Conservation (phyloP, 2,888 invertebrate genomes). For the Beris chalybata region DNA sequence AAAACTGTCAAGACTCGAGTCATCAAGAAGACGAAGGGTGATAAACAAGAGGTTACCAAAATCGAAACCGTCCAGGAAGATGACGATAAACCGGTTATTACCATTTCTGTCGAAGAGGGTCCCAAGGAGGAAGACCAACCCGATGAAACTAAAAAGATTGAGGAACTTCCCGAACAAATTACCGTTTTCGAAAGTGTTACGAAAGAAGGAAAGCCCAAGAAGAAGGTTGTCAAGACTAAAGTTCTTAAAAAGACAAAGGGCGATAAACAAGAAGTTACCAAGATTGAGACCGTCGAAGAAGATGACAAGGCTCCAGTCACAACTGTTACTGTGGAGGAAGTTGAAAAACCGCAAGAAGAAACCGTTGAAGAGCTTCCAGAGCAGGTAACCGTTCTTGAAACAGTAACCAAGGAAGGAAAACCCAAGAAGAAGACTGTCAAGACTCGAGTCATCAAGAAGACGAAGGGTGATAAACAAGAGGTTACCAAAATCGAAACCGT, state of each 20-base stretch:
- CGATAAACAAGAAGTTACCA: conserved; percentile 50
- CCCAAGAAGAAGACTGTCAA: conserved; percentile 47
- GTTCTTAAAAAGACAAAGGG: conserved; percentile 47
- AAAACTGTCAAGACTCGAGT: conserved; percentile 47
- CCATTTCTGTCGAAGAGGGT: conserved; percentile 35
- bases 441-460: conserved; percentile 49
- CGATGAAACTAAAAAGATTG: conserved; percentile 10
- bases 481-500: conserved; percentile 52
- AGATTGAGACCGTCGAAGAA: conserved; percentile 49
- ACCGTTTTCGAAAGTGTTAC: conserved; percentile 46
- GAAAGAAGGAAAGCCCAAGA: conserved; percentile 42
- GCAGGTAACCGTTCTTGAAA: conserved; percentile 41
- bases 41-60: conserved; percentile 47
- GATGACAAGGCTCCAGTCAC: conserved; percentile 50
- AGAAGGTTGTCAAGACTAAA: conserved; percentile 48
- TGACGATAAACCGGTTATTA: conserved; percentile 46
- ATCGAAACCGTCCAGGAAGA: conserved; percentile 48
- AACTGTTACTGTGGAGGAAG: conserved; percentile 44
- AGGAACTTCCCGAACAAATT: conserved; percentile 41
- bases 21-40: conserved; percentile 49
- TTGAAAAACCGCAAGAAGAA: conserved; percentile 38
- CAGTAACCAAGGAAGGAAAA: conserved; percentile 42
- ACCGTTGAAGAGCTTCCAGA: conserved; percentile 44
- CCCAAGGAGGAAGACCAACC: conserved; percentile 49
- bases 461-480: conserved; percentile 45